Evolutionary conservation across 1,140 invertebrate species (phyloP).

Genomic region (Platyscapa corneri): DNA sequence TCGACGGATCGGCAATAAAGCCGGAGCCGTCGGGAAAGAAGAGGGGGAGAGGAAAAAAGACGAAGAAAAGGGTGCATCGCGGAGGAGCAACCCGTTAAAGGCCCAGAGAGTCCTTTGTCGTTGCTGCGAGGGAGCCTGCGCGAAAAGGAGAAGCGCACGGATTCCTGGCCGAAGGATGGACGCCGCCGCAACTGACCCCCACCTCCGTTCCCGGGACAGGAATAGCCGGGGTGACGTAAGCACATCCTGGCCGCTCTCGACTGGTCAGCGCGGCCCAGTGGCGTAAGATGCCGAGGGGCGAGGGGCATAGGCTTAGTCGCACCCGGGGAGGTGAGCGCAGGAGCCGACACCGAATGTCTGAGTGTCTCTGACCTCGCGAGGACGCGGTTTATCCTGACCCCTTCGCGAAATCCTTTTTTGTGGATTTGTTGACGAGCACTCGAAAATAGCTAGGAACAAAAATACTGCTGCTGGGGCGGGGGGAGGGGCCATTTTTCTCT

Average conservation of each 20-base stretch:
- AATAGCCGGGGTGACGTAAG: conserved; percentile 64
- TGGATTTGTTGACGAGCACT: no score
- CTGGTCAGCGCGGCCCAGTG: conserved; percentile 19
- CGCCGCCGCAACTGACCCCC: neutral
- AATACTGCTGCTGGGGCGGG: neutral
- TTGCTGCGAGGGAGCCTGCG: neutral
- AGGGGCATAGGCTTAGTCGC: conserved; percentile 1
- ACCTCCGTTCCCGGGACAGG: conserved; percentile 33
- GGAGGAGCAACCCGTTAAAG: neutral
- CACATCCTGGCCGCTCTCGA: conserved; percentile 46
- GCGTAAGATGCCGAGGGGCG: conserved; percentile 23
- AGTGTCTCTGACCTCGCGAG: conserved; percentile 50
- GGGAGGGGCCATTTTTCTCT: no score
- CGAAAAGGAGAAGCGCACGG: conserved; percentile 14
- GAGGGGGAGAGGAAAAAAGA: neutral
- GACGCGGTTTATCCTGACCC: neutral
- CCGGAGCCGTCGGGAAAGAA: neutral
- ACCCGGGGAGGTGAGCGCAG: conserved; percentile 18
- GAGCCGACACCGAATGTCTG: conserved; percentile 41
- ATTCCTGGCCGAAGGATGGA: conserved; percentile 18
- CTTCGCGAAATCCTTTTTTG: neutral
- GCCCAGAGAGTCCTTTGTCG: conserved; percentile 18
- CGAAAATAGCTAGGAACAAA: no score
- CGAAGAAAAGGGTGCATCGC: neutral
- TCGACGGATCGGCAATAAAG: neutral